Evolutionary conservation across 2,113 vertebrate species (phyloP), one percentile per base, ranked within the genome.

Genomic region (Hassar affinis): DNA sequence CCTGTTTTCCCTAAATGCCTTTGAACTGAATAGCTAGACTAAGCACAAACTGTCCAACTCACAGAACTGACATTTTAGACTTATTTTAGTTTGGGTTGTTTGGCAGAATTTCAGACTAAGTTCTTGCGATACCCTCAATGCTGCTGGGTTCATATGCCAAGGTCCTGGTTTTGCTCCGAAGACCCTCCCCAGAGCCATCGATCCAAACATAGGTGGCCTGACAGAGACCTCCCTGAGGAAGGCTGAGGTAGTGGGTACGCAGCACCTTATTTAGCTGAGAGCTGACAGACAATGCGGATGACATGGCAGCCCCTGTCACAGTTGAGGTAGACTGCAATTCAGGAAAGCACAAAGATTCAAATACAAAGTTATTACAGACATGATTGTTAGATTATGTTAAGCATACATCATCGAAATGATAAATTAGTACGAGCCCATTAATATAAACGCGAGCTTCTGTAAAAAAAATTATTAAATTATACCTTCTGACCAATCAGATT

Each of bases 131-230:
- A 95, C 95, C 94, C 88, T 93, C 85, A 0, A 94, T 11, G 85
- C 87, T 84, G 30, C 91, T 90, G 6, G 94, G 94, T 84, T 95
- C 95, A 17, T 85, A 84, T 0, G 91, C 84, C 57, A 96, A 88
- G 51, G 94, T 95, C 81, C 88, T 88, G 52, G 92, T 94, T 88
- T 96, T 95, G 89, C 89, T 93, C 45, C 95, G 92, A 62, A 95
- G 91, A 0, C 91, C 90, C 76, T 95, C 94, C 0, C 95, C 94
- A 1, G 91, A 92, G 56, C 94, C 94, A 0, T 95, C 94, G 14
- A 96, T 93, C 95, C 95, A 96, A 11, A 95, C 85, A 2, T 95
- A 96, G 20, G 94, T 95, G 76, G 93, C 92, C 90, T 93, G 91
- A 18, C 91, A 93, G 79, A 25, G 33, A 0, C 82, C 87, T 0